Evolutionary conservation across 2,888 invertebrate species (phyloP), one percentile per base, ranked within the genome.

Genomic region (Polydrusus tereticollis): DNA sequence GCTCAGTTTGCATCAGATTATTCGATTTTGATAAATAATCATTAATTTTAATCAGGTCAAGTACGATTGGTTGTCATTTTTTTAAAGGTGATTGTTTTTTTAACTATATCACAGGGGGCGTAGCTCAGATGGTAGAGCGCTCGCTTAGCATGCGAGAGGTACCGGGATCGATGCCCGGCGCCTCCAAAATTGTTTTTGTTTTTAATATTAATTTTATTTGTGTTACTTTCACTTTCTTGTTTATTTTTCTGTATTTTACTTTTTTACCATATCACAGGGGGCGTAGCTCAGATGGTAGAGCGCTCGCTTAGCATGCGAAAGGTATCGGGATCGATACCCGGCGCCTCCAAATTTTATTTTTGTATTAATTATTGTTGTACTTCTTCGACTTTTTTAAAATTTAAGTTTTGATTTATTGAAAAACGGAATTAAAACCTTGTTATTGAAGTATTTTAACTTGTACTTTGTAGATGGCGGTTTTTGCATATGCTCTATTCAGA

Each of bases 131-230:
- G 82, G 82, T 80, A 82, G 82, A 82, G 82, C 83, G 82, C 82
- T 83, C 83, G 82, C 82, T 83, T 83, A 83, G 83, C 83, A 83
- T 83, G 83, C 82, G 82, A 83, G 82, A 82, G 82, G 83, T 82
- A 83, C 83, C 82, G 83, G 82, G 82, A 83, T 83, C 83, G 83
- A 83, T 83, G 78, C 83, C 82, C 83, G 82, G 83, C 83, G 81
- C 83, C 83, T 83, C 82, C 83, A 83, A n/a, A n/a, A 14, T n/a
- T 47, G 1, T 47, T 47, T 47, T 47, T 23, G 5, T 41, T 3
- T 41, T 47, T 21, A 21, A 23, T 23, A 38, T 20, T 10, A 36
- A 36, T 2, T 36, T 7, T 41, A n/a, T 45, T 45, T 45, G 16
- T 6, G 7, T 45, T 45, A 4, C 7, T 20, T 45, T 45, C 7